Evolutionary conservation across 2,113 vertebrate species (phyloP), one percentile per base, ranked within the genome.

Genomic region (Cebus imitator): DNA sequence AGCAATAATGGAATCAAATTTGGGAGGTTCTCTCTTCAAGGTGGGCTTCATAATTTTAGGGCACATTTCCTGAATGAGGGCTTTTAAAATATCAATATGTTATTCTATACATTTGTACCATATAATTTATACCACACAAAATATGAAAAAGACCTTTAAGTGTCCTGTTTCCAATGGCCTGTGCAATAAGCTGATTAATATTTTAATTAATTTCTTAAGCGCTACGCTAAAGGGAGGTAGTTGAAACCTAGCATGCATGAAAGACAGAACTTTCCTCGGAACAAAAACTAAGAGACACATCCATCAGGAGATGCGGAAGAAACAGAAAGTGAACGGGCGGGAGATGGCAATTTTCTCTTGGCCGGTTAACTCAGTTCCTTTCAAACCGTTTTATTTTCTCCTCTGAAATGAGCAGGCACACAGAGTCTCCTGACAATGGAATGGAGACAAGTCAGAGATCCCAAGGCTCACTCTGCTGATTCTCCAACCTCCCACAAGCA

Each of bases 201-300:
- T 98, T 98, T 98, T 98, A 98, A 98, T 98, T 98, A 98, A 98
- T 98, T 98, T 98, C 97, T 98, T 98, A 96, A 98, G 98, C 97
- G 94, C 66, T 96, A 97, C 90, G 55, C 83, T 76, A 50, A 98
- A 98, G 88, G 98, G 90, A 95, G 70, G 81, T 97, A 91, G 95
- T 79, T 96, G 86, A 97, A 98, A 97, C 86, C 87, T 98, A 98
- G 97, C 78, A 96, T n/a, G 88, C 96, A 87, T 94, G 82, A 96
- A 98, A 83, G 96, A 94, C 48, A 40, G 98, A 97, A 97, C 88
- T 97, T 83, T 89, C 86, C 91, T 93, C 86, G 91, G 83, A 89
- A 92, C 95, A 82, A 58, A 93, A 93, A 96, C 50, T 92, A 96
- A 6, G 1, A 95, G 21, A 57, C 68, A 90, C 50, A 94, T 96